These are phyloP conservation scores for Arremon aurantiirostris DNA, from an alignment of 2,797 vertebrate species.

Conservation along the genomic window DNA sequence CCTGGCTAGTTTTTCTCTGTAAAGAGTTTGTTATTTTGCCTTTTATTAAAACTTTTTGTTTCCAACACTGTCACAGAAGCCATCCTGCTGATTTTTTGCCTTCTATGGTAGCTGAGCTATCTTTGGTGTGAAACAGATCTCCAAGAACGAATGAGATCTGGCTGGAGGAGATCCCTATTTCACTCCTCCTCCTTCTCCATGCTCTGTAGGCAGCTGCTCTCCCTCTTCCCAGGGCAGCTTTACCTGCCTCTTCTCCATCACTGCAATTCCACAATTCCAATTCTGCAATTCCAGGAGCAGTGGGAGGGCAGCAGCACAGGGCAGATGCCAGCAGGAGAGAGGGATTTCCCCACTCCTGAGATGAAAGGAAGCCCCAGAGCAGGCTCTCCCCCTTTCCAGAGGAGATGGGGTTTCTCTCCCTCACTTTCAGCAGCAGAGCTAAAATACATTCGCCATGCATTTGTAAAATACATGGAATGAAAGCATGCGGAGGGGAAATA, in stretches of 20 bases:
- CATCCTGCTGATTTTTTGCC: no score
- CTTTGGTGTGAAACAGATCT: no score
- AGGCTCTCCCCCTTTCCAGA: background rate
- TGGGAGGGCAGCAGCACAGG: background rate
- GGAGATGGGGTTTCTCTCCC: background rate
- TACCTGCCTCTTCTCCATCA: conserved; percentile 1
- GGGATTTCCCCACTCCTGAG: background rate
- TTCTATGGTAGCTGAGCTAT: no score
- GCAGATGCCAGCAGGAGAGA: background rate
- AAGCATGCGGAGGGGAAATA: background rate
- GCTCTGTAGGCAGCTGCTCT: background rate
- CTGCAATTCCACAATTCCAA: background rate
- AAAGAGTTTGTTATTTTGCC: no score
- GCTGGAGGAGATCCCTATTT: no score
- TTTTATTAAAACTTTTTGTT: no score
- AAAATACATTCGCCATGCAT: background rate
- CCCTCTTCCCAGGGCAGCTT: background rate
- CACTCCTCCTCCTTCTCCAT: background rate
- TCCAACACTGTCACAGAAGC: no score
- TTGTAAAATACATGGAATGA: conserved; percentile 14
- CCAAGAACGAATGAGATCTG: no score
- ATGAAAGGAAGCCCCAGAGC: background rate
- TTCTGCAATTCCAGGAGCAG: background rate
- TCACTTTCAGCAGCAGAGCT: background rate
- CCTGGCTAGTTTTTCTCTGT: no score